These are phyloP conservation scores for Lampris incognitus DNA, from an alignment of 2,113 vertebrate species.

Conservation along the genomic window DNA sequence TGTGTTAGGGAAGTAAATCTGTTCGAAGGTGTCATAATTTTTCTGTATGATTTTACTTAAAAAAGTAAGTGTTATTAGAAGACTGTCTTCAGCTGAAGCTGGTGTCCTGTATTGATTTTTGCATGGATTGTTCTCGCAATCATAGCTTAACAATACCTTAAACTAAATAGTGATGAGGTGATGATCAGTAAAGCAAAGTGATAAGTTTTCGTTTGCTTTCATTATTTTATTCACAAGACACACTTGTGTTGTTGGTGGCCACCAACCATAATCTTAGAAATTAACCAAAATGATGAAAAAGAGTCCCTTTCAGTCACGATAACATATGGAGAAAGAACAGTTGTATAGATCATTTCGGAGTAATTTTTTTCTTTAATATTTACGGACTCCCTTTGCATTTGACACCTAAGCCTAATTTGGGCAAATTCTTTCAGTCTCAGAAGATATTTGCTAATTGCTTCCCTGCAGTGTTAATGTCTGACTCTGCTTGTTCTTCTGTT, in stretches of 20 bases:
- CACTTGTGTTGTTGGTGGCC: not conserved
- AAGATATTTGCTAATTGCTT: constrained; percentile 8
- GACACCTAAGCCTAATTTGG: not conserved
- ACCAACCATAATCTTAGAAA: not conserved
- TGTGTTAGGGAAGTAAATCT: not conserved
- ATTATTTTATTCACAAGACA: not conserved
- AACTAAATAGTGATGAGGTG: too few relatives aligned
- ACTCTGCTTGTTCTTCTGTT: constrained; percentile 2
- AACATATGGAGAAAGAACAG: not conserved
- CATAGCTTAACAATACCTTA: too few relatives aligned
- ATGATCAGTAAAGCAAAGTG: not conserved
- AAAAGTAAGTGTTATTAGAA: too few relatives aligned
- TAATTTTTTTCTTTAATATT: not conserved
- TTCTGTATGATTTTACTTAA: too few relatives aligned
- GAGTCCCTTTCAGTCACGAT: not conserved
- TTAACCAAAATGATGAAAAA: constrained; percentile 2
- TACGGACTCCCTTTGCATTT: not conserved
- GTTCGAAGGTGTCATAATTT: too few relatives aligned
- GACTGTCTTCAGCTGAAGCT: too few relatives aligned
- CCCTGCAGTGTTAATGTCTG: constrained; percentile 17
- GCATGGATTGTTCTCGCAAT: not conserved
- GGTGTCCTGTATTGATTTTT: not conserved
- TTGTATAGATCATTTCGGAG: not conserved
- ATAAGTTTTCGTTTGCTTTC: not conserved
- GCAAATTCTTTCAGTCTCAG: not conserved